Base-by-base conservation (phyloP, 1,140 invertebrate species). In the Panagrolaimus sp. region DNA sequence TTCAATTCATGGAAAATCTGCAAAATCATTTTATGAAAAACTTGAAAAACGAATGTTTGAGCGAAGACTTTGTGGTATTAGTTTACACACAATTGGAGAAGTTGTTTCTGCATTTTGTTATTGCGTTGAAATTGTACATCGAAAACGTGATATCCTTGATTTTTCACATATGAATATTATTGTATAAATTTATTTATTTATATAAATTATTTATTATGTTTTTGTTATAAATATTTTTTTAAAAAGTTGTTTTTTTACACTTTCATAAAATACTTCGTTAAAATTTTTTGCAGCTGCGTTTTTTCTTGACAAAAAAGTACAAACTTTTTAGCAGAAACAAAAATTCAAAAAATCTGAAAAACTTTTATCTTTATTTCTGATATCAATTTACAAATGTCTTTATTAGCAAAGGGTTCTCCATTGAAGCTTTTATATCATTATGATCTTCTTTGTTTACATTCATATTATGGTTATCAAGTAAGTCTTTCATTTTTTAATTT, bases 381-480 rank as follows among this genome's bases (percentile, higher is more conserved):
- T n/a, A 38, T 38, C 2, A 38, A 4, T 38, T 38, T 38, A 38
- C 7, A 38, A 7, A 38, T 38, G 32, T 2, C 32, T 2, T 7
- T 38, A 7, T 38, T 38, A 38, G 7, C 2, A 38, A 38, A 38
- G 7, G 32, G 32, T 4, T 2, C 32, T 4, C 32, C 32, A 38
- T 14, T 58, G 5, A 58, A 58, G 17, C 52, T 58, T 21, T 12
- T 26, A 12, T 58, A 26, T 21, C 21, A 58, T 28, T 58, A 21
- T 58, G 52, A 58, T 17, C 52, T 58, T 58, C 17, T 58, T 12
- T 58, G 52, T 58, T n/a, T 28, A 28, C 52, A 58, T 58, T 58
- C 52, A 14, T 58, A 58, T 21, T 58, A 26, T 4, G 52, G 21
- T 12, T 58, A 58, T 58, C 52, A 58, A 28, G 52, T 58, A 58